Evolutionary conservation across 2,888 invertebrate genomes (phyloP).

Genomic region (Hemithea aestivaria): DNA sequence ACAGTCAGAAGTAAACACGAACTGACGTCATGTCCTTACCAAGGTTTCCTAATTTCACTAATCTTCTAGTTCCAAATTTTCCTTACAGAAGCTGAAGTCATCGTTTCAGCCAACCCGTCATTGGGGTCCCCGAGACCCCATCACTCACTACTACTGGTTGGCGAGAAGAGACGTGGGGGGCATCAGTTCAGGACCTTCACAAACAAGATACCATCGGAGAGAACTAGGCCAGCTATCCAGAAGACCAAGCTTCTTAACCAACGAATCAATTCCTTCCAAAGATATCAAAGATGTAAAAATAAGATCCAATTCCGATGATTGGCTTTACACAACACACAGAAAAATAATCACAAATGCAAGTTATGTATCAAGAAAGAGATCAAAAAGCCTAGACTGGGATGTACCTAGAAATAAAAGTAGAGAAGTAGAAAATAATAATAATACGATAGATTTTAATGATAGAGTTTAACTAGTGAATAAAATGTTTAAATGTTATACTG

Average conservation of each 20-base stretch:
- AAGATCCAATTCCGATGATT: slow-evolving; percentile 61
- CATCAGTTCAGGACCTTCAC: slow-evolving; percentile 19
- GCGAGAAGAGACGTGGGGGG: slow-evolving; percentile 46
- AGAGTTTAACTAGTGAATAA: background rate
- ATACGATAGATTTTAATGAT: slow-evolving; percentile 7
- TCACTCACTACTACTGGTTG: slow-evolving; percentile 67
- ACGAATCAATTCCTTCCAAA: slow-evolving; percentile 18
- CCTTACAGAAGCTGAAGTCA: slow-evolving; percentile 64
- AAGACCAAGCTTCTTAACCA: slow-evolving; percentile 36
- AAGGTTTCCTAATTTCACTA: too few relatives aligned
- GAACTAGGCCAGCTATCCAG: slow-evolving; percentile 52
- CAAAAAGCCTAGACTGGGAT: slow-evolving; percentile 53
- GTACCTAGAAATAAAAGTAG: slow-evolving; percentile 16
- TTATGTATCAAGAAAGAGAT: slow-evolving; percentile 29
- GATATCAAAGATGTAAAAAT: slow-evolving; percentile 28
- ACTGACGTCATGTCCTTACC: too few relatives aligned
- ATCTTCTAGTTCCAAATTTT: too few relatives aligned
- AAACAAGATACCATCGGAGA: slow-evolving; percentile 40
- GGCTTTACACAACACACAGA: slow-evolving; percentile 48
- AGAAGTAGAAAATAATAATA: slow-evolving; percentile 9
- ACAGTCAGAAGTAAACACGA: too few relatives aligned
- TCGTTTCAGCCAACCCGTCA: slow-evolving; percentile 63
- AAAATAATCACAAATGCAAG: slow-evolving; percentile 27
- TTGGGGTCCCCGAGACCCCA: slow-evolving; percentile 70
- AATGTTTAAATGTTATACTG: background rate